Conservation (phyloP, 2,113 vertebrate genomes). For the Oreochromis spilurus region DNA sequence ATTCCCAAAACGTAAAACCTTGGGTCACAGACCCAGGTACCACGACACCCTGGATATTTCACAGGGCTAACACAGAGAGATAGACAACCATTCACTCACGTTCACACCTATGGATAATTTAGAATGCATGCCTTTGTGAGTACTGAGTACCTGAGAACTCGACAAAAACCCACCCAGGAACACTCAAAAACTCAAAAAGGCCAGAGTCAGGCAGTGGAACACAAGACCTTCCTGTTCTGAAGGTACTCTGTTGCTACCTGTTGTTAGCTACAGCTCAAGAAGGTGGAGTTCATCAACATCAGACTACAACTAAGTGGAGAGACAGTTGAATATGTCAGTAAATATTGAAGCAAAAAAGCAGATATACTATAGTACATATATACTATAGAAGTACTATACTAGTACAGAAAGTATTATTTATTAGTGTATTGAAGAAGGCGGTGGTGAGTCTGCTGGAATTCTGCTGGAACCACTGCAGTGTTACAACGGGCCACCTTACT, state of each 20-base stretch:
- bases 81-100: background rate
- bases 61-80: background rate
- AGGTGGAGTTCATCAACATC: background rate
- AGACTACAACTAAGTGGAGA: background rate
- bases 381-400: background rate
- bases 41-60: background rate
- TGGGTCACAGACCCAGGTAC: fast-evolving
- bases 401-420: background rate
- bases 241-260: background rate
- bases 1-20: background rate
- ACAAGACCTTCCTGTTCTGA: background rate
- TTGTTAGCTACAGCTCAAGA: background rate
- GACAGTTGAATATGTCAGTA: background rate
- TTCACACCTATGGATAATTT: background rate
- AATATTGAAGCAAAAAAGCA: background rate
- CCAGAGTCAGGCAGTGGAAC: background rate
- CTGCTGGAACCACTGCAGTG: background rate
- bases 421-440: background rate
- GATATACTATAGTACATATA: background rate
- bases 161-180: background rate
- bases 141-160: background rate
- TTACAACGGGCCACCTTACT: background rate
- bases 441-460: background rate
- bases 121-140: background rate
- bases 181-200: background rate